Evolutionary conservation across 1,140 invertebrate species (phyloP), one percentile per base, ranked within the genome.

Genomic region (Gonioctena quinquepunctata): DNA sequence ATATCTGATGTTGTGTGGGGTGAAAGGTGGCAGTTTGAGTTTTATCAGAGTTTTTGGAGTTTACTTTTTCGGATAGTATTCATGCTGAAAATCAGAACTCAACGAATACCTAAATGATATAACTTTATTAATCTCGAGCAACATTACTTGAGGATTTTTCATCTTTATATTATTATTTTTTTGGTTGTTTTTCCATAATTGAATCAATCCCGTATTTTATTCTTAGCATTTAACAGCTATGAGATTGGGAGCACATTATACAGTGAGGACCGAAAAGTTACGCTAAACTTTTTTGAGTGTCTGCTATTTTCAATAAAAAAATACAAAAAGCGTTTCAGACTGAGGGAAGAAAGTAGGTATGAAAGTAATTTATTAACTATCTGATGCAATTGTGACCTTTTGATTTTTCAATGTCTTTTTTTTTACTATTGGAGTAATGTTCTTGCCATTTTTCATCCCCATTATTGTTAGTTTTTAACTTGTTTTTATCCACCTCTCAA

Each of bases 1-100:
- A 76, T 42, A 77, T 76, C 49, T 81, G 80, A 81, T 81, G 80
- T 74, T 81, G 80, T 72, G 71, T 81, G 52, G 78, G 80, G 71
- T 81, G 77, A 81, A 70, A 59, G 54, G 54, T 60, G 64, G 6
- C 16, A 21, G 33, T 42, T 42, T n/a, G 11, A n/a, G 8, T 1
- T 42, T 42, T n/a, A n/a, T n/a, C n/a, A n/a, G n/a, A n/a, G n/a
- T n/a, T n/a, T n/a, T n/a, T n/a, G n/a, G n/a, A n/a, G n/a, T n/a
- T n/a, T n/a, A n/a, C n/a, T n/a, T n/a, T n/a, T n/a, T n/a, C n/a
- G n/a, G n/a, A n/a, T n/a, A n/a, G n/a, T n/a, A n/a, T n/a, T n/a
- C n/a, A n/a, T n/a, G n/a, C n/a, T n/a, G n/a, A n/a, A n/a, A n/a
- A n/a, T n/a, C n/a, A n/a, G n/a, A n/a, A n/a, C n/a, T n/a, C n/a